These are phyloP conservation scores for Passerina amoena DNA, from an alignment of 2,113 vertebrate species.

Conservation along the genomic window DNA sequence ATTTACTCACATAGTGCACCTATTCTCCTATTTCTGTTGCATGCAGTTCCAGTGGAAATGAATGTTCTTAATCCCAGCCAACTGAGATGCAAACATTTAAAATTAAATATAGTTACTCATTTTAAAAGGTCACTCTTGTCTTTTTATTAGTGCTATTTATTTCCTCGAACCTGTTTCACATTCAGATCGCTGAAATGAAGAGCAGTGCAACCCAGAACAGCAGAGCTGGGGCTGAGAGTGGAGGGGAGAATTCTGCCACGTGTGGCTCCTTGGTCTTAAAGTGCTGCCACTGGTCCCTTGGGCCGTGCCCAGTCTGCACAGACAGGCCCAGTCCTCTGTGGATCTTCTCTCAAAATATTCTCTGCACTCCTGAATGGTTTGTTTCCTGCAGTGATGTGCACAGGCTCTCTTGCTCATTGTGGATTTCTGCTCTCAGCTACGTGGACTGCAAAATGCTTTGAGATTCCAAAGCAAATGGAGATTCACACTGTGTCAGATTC, in stretches of 20 bases:
- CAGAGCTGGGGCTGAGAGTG: neutral
- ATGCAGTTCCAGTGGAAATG: neutral
- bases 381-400: neutral
- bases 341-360: neutral
- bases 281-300: neutral
- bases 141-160: neutral
- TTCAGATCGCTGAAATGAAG: neutral
- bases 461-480: neutral
- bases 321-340: neutral
- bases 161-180: neutral
- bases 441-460: neutral
- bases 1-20: neutral
- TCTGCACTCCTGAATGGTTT: neutral
- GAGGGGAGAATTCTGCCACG: neutral
- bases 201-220: neutral
- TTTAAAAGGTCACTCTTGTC: neutral
- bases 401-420: fast-evolving
- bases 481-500: neutral
- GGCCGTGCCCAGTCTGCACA: neutral
- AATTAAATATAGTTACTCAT: neutral
- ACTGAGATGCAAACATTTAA: neutral
- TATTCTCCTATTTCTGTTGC: neutral
- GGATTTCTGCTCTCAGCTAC: neutral
- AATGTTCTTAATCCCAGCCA: neutral
- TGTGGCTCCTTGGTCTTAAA: neutral